Conservation (phyloP, 2,888 invertebrate species). For the Atherix ibis region DNA sequence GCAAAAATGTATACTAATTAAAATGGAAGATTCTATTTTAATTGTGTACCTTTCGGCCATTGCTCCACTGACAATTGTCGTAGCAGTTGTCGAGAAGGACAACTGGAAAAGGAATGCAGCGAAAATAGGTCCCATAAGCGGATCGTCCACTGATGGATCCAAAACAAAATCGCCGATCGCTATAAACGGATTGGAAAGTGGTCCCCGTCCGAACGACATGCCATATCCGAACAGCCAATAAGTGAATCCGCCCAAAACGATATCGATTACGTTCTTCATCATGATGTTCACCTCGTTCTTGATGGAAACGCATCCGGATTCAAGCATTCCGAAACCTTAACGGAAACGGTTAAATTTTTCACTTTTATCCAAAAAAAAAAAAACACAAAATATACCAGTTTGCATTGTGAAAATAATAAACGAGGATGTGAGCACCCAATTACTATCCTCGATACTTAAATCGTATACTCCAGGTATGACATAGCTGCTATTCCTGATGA, state of each 20-base stretch:
- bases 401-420: conserved; percentile 92
- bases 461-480: conserved; percentile 43
- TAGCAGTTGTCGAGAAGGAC: conserved; percentile 72
- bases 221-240: conserved; percentile 95
- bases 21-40: too few species aligned
- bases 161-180: conserved; percentile 72
- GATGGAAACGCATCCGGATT: conserved; percentile 81
- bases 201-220: conserved; percentile 66
- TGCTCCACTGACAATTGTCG: conserved; percentile 84
- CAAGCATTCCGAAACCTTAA: conserved; percentile 82
- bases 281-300: conserved; percentile 95
- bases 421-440: conserved; percentile 76
- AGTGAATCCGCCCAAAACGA: conserved; percentile 72
- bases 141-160: conserved; percentile 56
- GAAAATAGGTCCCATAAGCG: conserved; percentile 69
- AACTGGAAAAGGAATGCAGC: conserved; percentile 82
- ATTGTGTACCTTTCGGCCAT: conserved; percentile 92
- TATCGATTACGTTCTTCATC: conserved; percentile 93
- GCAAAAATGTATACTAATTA: too few species aligned
- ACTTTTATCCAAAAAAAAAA: not conserved
- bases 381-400: conserved; percentile 59
- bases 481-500: conserved; percentile 28
- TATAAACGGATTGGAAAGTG: conserved; percentile 60
- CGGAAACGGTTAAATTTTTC: conserved; percentile 8
- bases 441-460: conserved; percentile 63